Base-by-base conservation (phyloP, 2,888 invertebrate species). In the Leptinotarsa juncta region DNA sequence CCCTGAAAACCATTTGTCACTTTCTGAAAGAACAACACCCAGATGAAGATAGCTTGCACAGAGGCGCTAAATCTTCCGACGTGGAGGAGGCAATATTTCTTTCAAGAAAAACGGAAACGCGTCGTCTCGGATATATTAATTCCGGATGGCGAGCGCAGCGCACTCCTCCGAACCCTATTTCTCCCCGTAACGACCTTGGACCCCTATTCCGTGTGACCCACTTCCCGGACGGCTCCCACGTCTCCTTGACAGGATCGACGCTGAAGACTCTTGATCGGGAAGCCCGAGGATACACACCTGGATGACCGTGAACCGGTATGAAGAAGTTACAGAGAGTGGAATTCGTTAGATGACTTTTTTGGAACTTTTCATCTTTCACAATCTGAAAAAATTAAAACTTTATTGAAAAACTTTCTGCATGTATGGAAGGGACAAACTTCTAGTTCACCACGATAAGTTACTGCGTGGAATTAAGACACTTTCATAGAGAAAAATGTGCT, bases 191-290 rank as follows among this genome's bases (percentile, higher is more conserved):
- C 75, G 72, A 70, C 75, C 75, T 75, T 75, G 75, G 69, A 48
- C 65, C 72, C 69, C 60, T 50, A 69, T 75, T 70, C 49, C 75
- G 70, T 72, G 72, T 75, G 75, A 75, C 75, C 75, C 66, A 75
- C 71, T 72, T 75, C 67, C 72, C 72, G 70, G 69, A 72, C 62
- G 55, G 53, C 20, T 72, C 72, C 62, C 72, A 72, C 75, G 75
- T 65, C 66, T 60, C 26, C 51, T 42, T 10, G 32, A 20, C 55
- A 15, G 66, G n/a, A 62, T 16, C 26, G 62, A 26, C n/a, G 62
- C 32, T 32, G 32, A 62, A 18, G 62, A 62, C 15, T 16, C 7
- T 15, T 51, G 15, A n/a, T n/a, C 51, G 32, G 32, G 32, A 42
- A 2, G 10, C 10, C 10, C 32, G 2, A 42, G 32, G 10, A 42